Base-by-base conservation (phyloP, 2,888 invertebrate species). In the Eupsilia transversa region DNA sequence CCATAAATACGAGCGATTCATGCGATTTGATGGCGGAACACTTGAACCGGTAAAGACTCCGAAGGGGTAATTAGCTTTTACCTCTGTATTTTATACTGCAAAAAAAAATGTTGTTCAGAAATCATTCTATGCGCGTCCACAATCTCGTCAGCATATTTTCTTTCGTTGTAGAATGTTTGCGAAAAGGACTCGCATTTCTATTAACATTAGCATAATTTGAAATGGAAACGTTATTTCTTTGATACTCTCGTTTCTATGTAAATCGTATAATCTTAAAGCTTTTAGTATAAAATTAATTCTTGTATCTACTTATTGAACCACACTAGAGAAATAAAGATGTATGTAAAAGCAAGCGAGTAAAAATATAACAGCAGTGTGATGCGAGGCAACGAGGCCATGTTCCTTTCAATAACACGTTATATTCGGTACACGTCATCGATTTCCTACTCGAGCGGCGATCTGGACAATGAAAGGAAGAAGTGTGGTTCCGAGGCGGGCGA, bases 1-100 rank as follows among this genome's bases (percentile, higher is more conserved):
- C 89, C 91, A 92, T 94, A 94, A 94, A 95, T 94, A 94, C 92
- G 92, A 92, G 88, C 93, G 92, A 94, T 94, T 94, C 93, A 92
- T 92, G 90, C 92, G 92, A 93, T 93, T 94, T 93, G 92, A 94
- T 93, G 92, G 91, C 91, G 89, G 89, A 90, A 91, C 91, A 92
- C 93, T 94, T 90, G 89, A 90, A 90, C 87, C 87, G 86, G 86
- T 86, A 90, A 91, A 90, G 90, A 89, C 88, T 89, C 87, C 86
- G 87, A 89, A 86, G 86, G 89, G 91, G 92, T 94, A 94, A 94
- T 95, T 94, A 94, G 92, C 93, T 91, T 91, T 88, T 91, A 91
- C 91, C 88, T 91, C 80, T 80, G 78, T 77, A 81, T 79, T 81
- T 76, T 73, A 75, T 77, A 77, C 72, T 59, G 56, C 54, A 75